phyloP scores from a whole-genome alignment of 92 coral and sea anemone species.

The Palythoa heliodiscus region DNA sequence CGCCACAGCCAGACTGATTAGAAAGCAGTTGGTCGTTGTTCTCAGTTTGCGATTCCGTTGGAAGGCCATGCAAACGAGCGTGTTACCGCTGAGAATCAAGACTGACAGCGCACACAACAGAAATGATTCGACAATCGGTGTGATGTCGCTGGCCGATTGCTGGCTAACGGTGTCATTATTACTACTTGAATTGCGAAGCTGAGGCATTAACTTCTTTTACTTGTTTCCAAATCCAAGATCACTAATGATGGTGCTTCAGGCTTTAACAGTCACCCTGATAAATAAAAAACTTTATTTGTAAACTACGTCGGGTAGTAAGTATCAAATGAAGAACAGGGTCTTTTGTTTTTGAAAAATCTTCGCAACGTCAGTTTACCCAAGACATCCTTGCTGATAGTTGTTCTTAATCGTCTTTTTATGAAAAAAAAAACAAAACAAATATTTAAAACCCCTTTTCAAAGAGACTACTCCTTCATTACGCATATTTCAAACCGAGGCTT shows the following conservation, averaged over 20 bases:
- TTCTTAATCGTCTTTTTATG: too few relatives aligned
- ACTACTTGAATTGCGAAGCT: slow-evolving; percentile 11
- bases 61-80: slow-evolving; percentile 87
- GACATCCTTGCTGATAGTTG: too few relatives aligned
- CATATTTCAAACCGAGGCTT: too few relatives aligned
- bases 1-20: slow-evolving; percentile 79
- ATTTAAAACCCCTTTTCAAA: too few relatives aligned
- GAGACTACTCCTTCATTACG: too few relatives aligned
- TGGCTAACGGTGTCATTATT: background rate
- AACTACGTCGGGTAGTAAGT: too few relatives aligned
- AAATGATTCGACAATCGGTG: slow-evolving; percentile 61
- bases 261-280: background rate
- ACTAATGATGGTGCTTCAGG: background rate
- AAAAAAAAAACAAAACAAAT: too few relatives aligned
- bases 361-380: too few relatives aligned
- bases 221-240: background rate
- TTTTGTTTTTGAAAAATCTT: too few relatives aligned
- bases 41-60: slow-evolving; percentile 74
- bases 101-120: slow-evolving; percentile 64
- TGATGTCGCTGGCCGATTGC: slow-evolving; percentile 3
- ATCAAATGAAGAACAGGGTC: too few relatives aligned
- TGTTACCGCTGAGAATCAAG: slow-evolving; percentile 77
- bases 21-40: slow-evolving; percentile 86
- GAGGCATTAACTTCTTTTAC: background rate
- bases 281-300: too few relatives aligned